Base-by-base conservation (phyloP, 2,888 invertebrate species). In the Augochlorella aurata region DNA sequence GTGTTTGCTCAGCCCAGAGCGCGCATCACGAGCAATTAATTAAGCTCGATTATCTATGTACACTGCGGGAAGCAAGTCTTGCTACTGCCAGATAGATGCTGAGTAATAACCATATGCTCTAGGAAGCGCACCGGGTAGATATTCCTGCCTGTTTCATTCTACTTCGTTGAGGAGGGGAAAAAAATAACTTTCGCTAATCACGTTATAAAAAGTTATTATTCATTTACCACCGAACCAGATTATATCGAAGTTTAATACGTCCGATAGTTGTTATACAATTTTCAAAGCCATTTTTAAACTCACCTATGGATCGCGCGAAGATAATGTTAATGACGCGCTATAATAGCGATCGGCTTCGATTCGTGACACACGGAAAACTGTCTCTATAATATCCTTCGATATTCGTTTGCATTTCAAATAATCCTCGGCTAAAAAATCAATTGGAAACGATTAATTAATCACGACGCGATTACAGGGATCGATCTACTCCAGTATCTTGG, bases 11-110 rank as follows among this genome's bases (percentile, higher is more conserved):
- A 91, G 90, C 88, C 88, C 88, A 87, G 88, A 87, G 90, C 90
- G 91, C 88, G 88, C 89, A 91, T 89, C 90, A 89, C 89, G 87
- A 89, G 92, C 90, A 92, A 93, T 92, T 93, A 92, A 93, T 93
- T 93, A 92, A 91, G 91, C 92, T 90, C 91, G 92, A 92, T 92
- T 93, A 93, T 93, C 92, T 91, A 88, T 89, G 91, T 91, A 91
- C 90, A 91, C 89, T 90, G 88, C 85, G 89, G 90, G 87, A 90
- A 90, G 86, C 88, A 88, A 84, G 85, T 88, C 87, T 85, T 84
- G 84, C 85, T 76, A 70, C 73, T 73, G 77, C 76, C 77, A 74
- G 86, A 74, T 85, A 89, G 89, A 90, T 89, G 86, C 87, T 72
- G 87, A 90, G 87, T 88, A 90, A 91, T 90, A 91, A 85, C 85